phyloP scores from a whole-genome alignment of 2,888 invertebrate species.

The Pheosia tremula region DNA sequence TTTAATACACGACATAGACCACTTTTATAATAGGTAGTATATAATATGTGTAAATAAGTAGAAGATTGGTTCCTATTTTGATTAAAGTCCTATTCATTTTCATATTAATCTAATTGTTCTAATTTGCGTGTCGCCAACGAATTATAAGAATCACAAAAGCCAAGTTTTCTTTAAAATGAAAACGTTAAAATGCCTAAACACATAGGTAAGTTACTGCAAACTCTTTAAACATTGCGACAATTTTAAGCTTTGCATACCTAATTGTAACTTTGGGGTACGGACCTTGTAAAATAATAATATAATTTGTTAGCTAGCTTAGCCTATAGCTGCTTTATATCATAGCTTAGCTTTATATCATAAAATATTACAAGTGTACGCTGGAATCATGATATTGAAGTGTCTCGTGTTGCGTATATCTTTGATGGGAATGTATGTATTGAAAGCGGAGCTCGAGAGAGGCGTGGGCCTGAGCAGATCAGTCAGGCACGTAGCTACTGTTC shows the following conservation, averaged over 20 bases:
- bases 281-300: constrained; percentile 9
- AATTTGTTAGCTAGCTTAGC: constrained; percentile 13
- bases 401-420: background rate
- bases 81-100: constrained; percentile 20
- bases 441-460: constrained; percentile 14
- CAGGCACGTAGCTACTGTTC: constrained; percentile 44
- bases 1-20: too few species aligned
- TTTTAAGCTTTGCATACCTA: constrained; percentile 18
- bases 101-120: constrained; percentile 30
- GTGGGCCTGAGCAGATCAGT: constrained; percentile 19
- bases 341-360: constrained; percentile 17
- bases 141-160: constrained; percentile 28
- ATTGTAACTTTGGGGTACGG: constrained; percentile 14
- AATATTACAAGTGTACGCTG: background rate
- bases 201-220: constrained; percentile 16
- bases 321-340: constrained; percentile 12
- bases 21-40: too few species aligned
- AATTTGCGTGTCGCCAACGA: constrained; percentile 34
- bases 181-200: constrained; percentile 36
- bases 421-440: constrained; percentile 5
- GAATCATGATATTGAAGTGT: background rate
- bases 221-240: constrained; percentile 25
- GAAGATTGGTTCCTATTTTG: too few species aligned
- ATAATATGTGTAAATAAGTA: too few species aligned
- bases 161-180: constrained; percentile 36